Base-by-base conservation (phyloP, 2,113 vertebrate species). In the Crotalus helleri region DNA sequence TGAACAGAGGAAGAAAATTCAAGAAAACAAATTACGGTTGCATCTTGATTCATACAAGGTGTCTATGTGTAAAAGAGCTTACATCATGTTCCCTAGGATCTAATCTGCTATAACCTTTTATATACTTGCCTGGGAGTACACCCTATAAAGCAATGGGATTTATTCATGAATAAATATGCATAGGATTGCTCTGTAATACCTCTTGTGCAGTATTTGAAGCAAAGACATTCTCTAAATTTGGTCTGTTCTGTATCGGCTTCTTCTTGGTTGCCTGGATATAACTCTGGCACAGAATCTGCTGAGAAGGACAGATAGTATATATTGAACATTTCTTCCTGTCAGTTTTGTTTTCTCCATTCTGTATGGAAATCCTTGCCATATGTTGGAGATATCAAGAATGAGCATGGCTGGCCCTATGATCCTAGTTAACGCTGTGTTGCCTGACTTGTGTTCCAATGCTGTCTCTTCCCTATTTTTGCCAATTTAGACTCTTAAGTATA, bases 211-310 rank as follows among this genome's bases (percentile, higher is more conserved):
- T 88, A 29, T 93, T 95, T 95, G 89, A 91, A 95, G 96, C 53
- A 85, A 81, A 44, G 74, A 44, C 39, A 33, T 1, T 58, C 86
- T 74, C 91, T 94, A 55, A 4, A 8, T 95, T 92, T 93, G 95
- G 93, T 89, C 61, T 94, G 95, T 87, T 87, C 44, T 88, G 94
- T 92, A 94, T 94, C 94, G 93, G 94, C 91, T 95, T 91, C 86
- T 95, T 89, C 94, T 92, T 93, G 33, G 74, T 81, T 81, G 33
- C 74, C 33, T 81, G 33, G 74, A 81, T 44, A 92, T 92, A 92
- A 95, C 87, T 91, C 94, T 93, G 58, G 23, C 89, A 94, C 91
- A 95, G 93, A 92, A 92, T 91, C 93, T 94, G 93, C 94, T 95
- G 91, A 95, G 89, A 54, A 90, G 49, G 19, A 92, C 87, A 96